A percentile compares a stretch with the other conserved stretches of the same genome.
Conservation (phyloP, 2,797 vertebrate genomes). For the Anas georgica region DNA sequence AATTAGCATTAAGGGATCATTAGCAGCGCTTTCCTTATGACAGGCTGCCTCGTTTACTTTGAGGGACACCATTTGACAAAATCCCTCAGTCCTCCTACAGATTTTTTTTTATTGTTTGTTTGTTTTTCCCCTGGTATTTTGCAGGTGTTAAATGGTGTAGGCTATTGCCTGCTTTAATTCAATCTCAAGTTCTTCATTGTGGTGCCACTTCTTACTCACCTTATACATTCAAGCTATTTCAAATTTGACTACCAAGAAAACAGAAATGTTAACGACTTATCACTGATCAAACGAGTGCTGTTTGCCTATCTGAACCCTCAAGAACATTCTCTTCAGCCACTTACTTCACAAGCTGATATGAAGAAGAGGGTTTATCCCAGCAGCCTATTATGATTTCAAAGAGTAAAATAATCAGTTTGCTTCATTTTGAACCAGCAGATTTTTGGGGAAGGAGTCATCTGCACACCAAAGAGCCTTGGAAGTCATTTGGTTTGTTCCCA, state of each 20-base stretch:
- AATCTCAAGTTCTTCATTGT: neutral
- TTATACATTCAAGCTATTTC: neutral
- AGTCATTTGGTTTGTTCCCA: slow-evolving; percentile 60
- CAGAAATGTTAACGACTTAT: neutral
- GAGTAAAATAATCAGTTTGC: slow-evolving; percentile 19
- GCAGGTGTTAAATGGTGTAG: neutral
- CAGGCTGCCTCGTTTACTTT: neutral
- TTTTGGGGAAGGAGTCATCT: slow-evolving; percentile 65
- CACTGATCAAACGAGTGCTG: neutral
- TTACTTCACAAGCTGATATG: neutral
- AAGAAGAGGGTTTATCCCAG: slow-evolving; percentile 18
- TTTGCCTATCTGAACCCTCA: slow-evolving; percentile 1
- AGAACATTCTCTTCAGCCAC: neutral
- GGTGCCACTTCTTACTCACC: neutral
- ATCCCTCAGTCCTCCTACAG: neutral
- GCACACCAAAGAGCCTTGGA: slow-evolving; percentile 34
- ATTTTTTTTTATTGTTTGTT: neutral
- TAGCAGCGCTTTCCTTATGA: neutral
- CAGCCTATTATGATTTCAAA: slow-evolving; percentile 51
- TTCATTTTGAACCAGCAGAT: slow-evolving; percentile 56
- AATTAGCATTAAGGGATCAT: neutral
- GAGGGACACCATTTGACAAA: neutral
- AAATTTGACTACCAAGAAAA: neutral
- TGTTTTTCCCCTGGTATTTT: neutral
- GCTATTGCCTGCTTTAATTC: neutral